Evolutionary conservation across 2,888 invertebrate genomes (phyloP), one percentile per base, ranked within the genome.

Genomic region (Sphaeridia pumilis): DNA sequence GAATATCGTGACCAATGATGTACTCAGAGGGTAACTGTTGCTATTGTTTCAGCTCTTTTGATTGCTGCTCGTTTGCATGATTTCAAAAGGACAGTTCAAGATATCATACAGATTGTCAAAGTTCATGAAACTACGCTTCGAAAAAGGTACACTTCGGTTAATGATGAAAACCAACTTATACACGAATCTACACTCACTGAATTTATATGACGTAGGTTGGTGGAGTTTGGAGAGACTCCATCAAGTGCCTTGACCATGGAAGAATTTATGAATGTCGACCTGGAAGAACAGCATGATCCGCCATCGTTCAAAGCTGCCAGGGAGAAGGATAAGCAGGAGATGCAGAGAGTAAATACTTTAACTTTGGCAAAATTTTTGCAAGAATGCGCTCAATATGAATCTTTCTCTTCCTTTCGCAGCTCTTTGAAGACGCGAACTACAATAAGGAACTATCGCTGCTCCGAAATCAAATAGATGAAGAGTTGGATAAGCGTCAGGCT

Each of bases 191-290:
- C n/a, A n/a, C n/a, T n/a, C n/a, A n/a, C n/a, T n/a, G n/a, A n/a
- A n/a, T n/a, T 17, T 24, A 20, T 2, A 36, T 35, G 17, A 17
- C 34, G 17, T 54, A 79, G 87, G 55, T 75, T 98, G 35, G 78
- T 85, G 26, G 98, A 98, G 73, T 98, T 98, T 70, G 90, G 92
- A 0, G 90, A 92, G 65, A 98, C 98, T 0, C 93, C 97, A 0
- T 92, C 94, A 12, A 90, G 94, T 67, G 83, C 85, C 5, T 74
- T 98, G 49, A 95, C 97, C 0, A 74, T 95, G 25, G 94, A 97
- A 65, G 95, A 98, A 74, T 98, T 98, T 69, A 87, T 93, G 82
- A 86, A 84, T 0, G 88, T 97, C 1, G 95, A 98, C 69, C 73
- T 98, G 63, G 94, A 95, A 69, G 89, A 92, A 65, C 93, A 93